Base-by-base conservation (phyloP, 2,113 vertebrate species). In the Paradisaea rubra region DNA sequence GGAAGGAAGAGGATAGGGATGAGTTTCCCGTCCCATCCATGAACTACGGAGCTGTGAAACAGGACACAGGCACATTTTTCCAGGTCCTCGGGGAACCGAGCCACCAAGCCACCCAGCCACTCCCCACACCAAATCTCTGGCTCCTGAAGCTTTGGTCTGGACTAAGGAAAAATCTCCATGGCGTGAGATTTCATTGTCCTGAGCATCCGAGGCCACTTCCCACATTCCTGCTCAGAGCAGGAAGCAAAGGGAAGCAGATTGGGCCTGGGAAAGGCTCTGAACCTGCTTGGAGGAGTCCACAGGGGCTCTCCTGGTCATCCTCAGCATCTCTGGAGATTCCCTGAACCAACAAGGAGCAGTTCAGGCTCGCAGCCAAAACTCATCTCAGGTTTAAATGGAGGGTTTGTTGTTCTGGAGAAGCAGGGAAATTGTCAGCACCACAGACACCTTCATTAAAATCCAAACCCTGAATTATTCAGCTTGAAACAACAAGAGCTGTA, bases 401-500 rank as follows among this genome's bases (percentile, higher is more conserved):
- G 80, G 54, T 31, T 74, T 88, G 33, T 78, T 89, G 63, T 66
- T 94, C 65, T 80, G 64, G 63, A 83, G 79, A 50, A 81, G 54
- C 60, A 73, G 68, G 45, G 86, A 81, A 88, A 71, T 80, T 66
- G 39, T 63, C 74, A 90, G 85, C 63, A 57, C 45, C 50, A 35
- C 57, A 80, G 49, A 79, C 45, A 65, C 90, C 59, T 66, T 63
- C 77, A 90, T 79, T 69, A 72, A 82, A 91, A 81, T 37, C 76
- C 54, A 70, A 88, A 77, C 7, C 39, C 31, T 66, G 53, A 78
- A 74, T 90, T 89, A 88, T 65, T 88, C 63, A 49, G 15, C 33
- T 73, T 0, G 0, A 30, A 78, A 53, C 37, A 71, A 47, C 0
- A 0, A 76, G 37, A 92, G 59, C 56, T 1, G 1, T 31, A 69